Evolutionary conservation across 2,113 vertebrate species (phyloP).

Genomic region (Chauna torquata): DNA sequence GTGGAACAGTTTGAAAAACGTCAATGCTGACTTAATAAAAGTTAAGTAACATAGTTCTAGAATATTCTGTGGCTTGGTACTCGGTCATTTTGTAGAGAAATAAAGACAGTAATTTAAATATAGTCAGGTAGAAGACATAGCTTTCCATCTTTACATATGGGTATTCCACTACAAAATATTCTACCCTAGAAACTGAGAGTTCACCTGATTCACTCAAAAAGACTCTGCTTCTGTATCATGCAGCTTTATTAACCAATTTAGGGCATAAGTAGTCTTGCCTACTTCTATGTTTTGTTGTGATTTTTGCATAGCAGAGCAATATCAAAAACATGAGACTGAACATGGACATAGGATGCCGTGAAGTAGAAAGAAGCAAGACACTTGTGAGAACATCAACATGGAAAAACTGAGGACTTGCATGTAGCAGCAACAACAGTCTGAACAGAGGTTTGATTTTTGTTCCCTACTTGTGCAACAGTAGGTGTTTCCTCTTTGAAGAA

Average conservation of each 20-base stretch:
- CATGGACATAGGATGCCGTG: too few species aligned
- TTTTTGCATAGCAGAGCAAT: neutral
- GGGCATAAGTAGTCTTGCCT: neutral
- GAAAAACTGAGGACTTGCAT: neutral
- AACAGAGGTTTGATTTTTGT: neutral
- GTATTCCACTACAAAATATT: neutral
- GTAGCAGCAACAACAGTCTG: neutral
- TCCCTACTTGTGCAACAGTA: neutral
- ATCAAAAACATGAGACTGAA: neutral
- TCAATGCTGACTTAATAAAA: neutral
- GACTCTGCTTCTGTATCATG: neutral
- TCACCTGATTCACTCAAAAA: neutral
- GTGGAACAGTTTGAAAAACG: neutral
- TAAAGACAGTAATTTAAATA: neutral
- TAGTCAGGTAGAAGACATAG: neutral
- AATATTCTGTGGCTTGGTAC: neutral
- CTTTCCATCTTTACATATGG: neutral
- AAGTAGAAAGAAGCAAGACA: neutral
- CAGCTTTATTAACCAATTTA: neutral
- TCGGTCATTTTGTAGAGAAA: neutral
- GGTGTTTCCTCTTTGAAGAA: neutral
- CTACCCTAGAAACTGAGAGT: neutral
- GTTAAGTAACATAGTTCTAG: neutral
- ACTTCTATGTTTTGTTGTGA: neutral
- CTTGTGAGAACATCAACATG: neutral